Evolutionary conservation across 2,797 vertebrate species (phyloP), one percentile per base, ranked within the genome.

Genomic region (Lagorchestes hirsutus): DNA sequence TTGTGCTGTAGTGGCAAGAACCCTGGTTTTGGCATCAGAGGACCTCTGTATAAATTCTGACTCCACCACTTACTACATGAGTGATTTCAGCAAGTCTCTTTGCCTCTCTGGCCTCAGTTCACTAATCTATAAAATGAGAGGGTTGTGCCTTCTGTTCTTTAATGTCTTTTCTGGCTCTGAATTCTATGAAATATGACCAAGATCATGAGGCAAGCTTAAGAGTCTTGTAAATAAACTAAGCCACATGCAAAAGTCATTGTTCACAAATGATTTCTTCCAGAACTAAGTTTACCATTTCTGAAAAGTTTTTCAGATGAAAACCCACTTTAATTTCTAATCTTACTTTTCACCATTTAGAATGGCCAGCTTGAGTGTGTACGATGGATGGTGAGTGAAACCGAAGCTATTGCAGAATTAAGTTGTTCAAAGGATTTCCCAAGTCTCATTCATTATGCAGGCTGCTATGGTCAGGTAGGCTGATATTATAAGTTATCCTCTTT

Each of bases 351-450:
- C 74, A 24, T 98, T 96, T 97, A 99, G 99, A 99, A 99, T 29
- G 99, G 99, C 95, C 99, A 99, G 10, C 98, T 99, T 98, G 99
- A 99, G 97, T 99, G 99, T 55, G 99, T 99, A 59, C 99, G 99
- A 93, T 99, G 99, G 99, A 99, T 99, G 99, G 99, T 99, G 97
- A 99, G 99, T 0, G 99, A 99, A 98, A 99, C 99, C 0, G 99
- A 99, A 99, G 99, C 99, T 97, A 99, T 99, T 93, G 99, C 99
- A 5, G 99, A 99, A 97, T 97, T 99, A 97, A 99, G 99, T 98
- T 99, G 99, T 98, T 99, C 99, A 92, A 99, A 99, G 98, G 99
- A 99, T 56, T 99, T 99, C 97, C 99, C 99, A 96, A 99, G 99
- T 98, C 99, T 99, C 97, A 99, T 99, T 98, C 99, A 99, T 98